Conservation (phyloP, 2,888 invertebrate genomes). For the Calameuta pallipes region DNA sequence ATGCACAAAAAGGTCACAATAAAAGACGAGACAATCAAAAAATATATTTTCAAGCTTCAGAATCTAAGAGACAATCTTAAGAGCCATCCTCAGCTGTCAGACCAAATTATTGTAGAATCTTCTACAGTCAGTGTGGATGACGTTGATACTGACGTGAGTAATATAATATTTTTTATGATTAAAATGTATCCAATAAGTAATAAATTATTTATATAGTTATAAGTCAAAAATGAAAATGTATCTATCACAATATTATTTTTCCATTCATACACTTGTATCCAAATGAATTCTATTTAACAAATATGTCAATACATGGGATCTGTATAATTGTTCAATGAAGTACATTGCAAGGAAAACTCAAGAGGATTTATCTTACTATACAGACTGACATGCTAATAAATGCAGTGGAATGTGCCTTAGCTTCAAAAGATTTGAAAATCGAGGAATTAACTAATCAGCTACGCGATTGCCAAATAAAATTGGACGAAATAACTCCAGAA, state of each 20-base stretch:
- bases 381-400: constrained; percentile 51
- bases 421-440: constrained; percentile 40
- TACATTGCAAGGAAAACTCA: neutral
- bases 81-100: constrained; percentile 30
- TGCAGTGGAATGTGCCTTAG: constrained; percentile 46
- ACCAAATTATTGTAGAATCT: constrained; percentile 30
- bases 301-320: neutral
- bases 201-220: neutral
- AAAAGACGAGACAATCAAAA: constrained; percentile 47
- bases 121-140: constrained; percentile 22
- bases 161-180: neutral
- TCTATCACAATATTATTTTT: neutral
- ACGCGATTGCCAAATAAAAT: constrained; percentile 32
- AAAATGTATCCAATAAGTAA: constrained; percentile 4
- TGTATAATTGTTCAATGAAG: neutral
- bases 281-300: constrained; percentile 1
- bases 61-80: constrained; percentile 43
- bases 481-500: constrained; percentile 32
- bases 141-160: constrained; percentile 44
- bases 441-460: constrained; percentile 38
- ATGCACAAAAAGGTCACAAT: constrained; percentile 41
- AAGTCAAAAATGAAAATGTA: neutral
- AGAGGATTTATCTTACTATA: constrained; percentile 23
- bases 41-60: constrained; percentile 41
- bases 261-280: neutral